Conservation (phyloP, 2,797 vertebrate genomes). For the Sternarchorhynchus goeldii region DNA sequence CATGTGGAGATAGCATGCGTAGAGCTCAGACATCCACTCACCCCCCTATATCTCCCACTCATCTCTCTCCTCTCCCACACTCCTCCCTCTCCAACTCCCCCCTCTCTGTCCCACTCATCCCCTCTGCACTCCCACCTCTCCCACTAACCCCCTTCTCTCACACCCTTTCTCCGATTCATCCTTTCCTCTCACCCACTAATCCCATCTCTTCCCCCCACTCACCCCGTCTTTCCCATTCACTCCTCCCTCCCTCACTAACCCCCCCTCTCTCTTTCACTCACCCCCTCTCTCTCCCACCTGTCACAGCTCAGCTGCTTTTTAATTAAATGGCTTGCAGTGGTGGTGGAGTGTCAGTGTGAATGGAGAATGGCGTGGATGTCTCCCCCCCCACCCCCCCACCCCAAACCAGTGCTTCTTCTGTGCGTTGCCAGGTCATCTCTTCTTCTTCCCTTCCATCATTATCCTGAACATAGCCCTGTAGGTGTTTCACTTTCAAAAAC, state of each 20-base stretch:
- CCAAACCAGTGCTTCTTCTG: constrained; percentile 22
- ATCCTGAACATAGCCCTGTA: constrained; percentile 26
- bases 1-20: constrained; percentile 31
- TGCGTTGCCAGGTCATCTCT: constrained; percentile 37
- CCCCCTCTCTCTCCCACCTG: constrained; percentile 60
- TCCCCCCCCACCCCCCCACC: too few species aligned
- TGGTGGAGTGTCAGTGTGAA: constrained; percentile 63
- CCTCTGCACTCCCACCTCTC: too few species aligned
- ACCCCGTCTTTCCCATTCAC: too few species aligned
- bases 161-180: too few species aligned
- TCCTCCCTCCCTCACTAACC: too few species aligned
- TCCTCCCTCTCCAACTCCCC: too few species aligned
- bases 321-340: constrained; percentile 63
- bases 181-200: too few species aligned
- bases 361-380: constrained; percentile 32
- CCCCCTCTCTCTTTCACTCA: too few species aligned
- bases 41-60: not conserved
- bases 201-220: too few species aligned
- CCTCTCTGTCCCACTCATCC: too few species aligned
- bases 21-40: not conserved
- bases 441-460: constrained; percentile 47
- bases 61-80: too few species aligned
- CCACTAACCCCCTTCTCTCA: too few species aligned
- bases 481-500: constrained; percentile 26
- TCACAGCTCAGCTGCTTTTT: constrained; percentile 73